Evolutionary conservation across 37 sponge, comb jelly and placozoan genomes (phyloP).

Genomic region (Dysidea cf. avara): DNA sequence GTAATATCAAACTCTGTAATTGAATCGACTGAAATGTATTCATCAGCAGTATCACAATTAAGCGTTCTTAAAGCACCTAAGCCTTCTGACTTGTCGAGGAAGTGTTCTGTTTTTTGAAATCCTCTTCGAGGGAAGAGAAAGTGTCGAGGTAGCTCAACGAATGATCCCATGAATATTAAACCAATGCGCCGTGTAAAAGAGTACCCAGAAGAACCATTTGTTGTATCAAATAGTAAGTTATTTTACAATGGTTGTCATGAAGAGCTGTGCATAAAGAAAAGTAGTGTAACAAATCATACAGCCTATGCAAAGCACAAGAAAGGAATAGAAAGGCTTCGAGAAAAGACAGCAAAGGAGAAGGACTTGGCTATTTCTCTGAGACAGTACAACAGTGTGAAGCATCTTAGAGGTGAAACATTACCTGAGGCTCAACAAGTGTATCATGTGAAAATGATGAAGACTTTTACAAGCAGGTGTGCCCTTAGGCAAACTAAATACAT

Average conservation of each 20-base stretch:
- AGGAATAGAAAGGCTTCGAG: too few relatives aligned
- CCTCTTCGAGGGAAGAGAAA: constrained; percentile 17
- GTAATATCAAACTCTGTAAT: too few relatives aligned
- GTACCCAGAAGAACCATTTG: constrained; percentile 10
- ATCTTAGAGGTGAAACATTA: constrained; percentile 31
- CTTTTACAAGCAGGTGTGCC: constrained; percentile 43
- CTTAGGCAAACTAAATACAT: constrained; percentile 13
- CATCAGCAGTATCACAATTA: too few relatives aligned
- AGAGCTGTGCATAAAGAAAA: too few relatives aligned
- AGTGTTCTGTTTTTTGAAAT: too few relatives aligned
- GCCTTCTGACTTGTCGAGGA: too few relatives aligned
- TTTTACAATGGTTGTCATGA: too few relatives aligned
- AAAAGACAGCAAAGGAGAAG: too few relatives aligned
- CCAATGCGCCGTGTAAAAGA: constrained; percentile 13
- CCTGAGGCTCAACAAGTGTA: constrained; percentile 42
- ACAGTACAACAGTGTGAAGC: constrained; percentile 26
- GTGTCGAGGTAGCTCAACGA: constrained; percentile 16
- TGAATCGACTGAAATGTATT: too few relatives aligned
- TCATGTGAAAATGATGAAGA: constrained; percentile 46
- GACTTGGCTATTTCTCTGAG: constrained; percentile 25
- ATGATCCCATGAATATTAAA: constrained; percentile 26
- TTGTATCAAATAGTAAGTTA: constrained; percentile 12
- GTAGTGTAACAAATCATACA: too few relatives aligned
- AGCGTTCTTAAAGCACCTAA: too few relatives aligned
- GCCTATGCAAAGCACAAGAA: too few relatives aligned